Percentiles rank a stretch among this genome's conserved stretches.
phyloP scores from a whole-genome alignment of 2,797 vertebrate species.

The Amblyraja radiata region DNA sequence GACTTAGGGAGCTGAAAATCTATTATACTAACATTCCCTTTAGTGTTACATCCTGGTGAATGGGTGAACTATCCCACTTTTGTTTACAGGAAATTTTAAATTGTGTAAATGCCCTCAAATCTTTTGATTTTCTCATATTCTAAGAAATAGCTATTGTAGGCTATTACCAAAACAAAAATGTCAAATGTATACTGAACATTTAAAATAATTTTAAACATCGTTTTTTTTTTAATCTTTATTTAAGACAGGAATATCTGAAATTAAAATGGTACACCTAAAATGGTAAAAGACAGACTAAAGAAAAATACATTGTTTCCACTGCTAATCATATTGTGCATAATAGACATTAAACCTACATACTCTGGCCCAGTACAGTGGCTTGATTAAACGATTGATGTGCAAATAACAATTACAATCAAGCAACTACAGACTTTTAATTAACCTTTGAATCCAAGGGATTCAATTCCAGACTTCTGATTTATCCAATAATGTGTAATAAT shows the following conservation, averaged over 20 bases:
- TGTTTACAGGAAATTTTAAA: background rate
- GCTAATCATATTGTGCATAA: background rate
- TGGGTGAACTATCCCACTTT: background rate
- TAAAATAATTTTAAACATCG: background rate
- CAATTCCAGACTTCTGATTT: background rate
- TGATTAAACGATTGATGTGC: background rate
- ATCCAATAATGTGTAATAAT: background rate
- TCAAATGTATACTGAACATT: background rate
- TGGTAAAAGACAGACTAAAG: background rate
- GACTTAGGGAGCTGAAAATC: background rate
- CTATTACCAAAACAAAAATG: background rate
- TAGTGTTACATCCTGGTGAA: background rate
- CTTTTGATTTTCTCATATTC: background rate
- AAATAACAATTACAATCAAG: background rate
- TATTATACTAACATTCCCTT: background rate
- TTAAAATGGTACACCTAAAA: background rate
- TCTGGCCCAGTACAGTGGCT: background rate
- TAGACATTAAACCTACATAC: background rate
- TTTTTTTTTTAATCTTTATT: background rate
- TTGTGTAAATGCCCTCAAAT: background rate
- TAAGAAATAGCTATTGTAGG: slow-evolving; percentile 17
- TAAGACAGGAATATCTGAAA: background rate
- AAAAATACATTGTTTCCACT: background rate
- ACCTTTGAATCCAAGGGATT: background rate
- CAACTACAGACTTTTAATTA: background rate